Evolutionary conservation across 1,140 invertebrate species (phyloP), one percentile per base, ranked within the genome.

Genomic region (Cataglyphis hispanica): DNA sequence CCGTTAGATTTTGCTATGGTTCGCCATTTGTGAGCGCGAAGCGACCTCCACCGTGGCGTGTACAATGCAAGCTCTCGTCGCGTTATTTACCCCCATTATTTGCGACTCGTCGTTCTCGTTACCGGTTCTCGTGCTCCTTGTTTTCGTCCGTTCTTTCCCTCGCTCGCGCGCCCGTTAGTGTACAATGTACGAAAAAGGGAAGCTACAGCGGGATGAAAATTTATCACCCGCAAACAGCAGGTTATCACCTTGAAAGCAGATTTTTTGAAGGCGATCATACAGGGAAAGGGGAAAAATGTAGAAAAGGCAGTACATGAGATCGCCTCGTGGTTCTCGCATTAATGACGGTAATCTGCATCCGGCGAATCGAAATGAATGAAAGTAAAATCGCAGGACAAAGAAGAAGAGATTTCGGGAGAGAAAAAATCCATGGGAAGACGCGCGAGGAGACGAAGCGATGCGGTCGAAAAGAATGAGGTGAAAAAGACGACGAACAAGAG

Each of bases 11-110:
- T 50, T 56, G 46, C n/a, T 80, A 70, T 50, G 13, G 19, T 22
- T 37, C 58, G 34, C 67, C 83, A 76, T 89, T 88, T 89, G 70
- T 31, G 67, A 34, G 40, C 70, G 22, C 31, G 61, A 78, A 75
- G 43, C 56, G 40, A 7, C 34, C 43, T 16, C 22, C n/a, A 34
- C 25, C 34, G 31, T 37, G 13, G 43, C 22, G 40, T 22, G 27
- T 34, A 16, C 78, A 58, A n/a, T 43, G 67, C 10, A 50, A 50
- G 46, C 46, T 19, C 50, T 61, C 16, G 58, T 50, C 13, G 40
- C 74, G 76, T 84, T 78, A 67, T 89, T 89, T 88, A 88, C 76
- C 80, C 78, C 63, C 76, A 76, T 81, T 88, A 89, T 89, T 89
- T 89, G 87, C 66, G 34, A 53, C 53, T 60, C 66, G n/a, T 50